phyloP scores from a whole-genome alignment of 2,113 vertebrate species.

The Amphiprion percula region DNA sequence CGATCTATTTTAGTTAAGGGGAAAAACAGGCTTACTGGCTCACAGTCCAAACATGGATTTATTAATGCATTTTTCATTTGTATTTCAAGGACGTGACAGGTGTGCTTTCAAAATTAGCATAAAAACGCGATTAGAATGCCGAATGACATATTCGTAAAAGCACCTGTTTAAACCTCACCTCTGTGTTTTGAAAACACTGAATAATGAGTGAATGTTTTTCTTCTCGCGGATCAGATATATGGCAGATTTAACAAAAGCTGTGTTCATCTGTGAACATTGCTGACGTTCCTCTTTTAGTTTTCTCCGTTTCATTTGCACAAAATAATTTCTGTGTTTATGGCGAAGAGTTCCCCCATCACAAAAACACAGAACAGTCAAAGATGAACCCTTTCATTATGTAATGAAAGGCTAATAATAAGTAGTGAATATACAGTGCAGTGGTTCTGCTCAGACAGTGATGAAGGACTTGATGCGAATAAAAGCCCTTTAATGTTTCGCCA shows the following conservation, averaged over 20 bases:
- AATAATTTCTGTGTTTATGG: constrained; percentile 30
- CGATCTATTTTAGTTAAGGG: too few relatives aligned
- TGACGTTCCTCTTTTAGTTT: constrained; percentile 14
- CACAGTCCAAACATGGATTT: not conserved
- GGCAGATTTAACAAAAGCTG: constrained; percentile 10
- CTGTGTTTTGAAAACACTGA: not conserved
- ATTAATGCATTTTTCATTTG: not conserved
- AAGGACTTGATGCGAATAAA: constrained; percentile 34
- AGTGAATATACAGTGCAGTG: constrained; percentile 16
- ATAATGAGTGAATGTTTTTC: constrained; percentile 23
- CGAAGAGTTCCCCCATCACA: constrained; percentile 12
- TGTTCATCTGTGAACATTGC: constrained; percentile 22
- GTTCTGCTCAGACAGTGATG: constrained; percentile 16
- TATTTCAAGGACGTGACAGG: not conserved
- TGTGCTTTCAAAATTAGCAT: not conserved
- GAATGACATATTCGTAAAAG: not conserved
- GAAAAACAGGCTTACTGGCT: not conserved
- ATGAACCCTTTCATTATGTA: constrained; percentile 39
- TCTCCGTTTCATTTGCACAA: constrained; percentile 31
- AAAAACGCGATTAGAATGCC: not conserved
- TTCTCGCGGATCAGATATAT: not conserved
- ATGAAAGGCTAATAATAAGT: constrained; percentile 58
- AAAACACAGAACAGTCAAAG: constrained; percentile 27
- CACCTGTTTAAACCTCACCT: not conserved
- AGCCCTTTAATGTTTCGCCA: constrained; percentile 51